Conservation (phyloP, 2,888 invertebrate genomes). For the Hydroisotoma schaefferi region DNA sequence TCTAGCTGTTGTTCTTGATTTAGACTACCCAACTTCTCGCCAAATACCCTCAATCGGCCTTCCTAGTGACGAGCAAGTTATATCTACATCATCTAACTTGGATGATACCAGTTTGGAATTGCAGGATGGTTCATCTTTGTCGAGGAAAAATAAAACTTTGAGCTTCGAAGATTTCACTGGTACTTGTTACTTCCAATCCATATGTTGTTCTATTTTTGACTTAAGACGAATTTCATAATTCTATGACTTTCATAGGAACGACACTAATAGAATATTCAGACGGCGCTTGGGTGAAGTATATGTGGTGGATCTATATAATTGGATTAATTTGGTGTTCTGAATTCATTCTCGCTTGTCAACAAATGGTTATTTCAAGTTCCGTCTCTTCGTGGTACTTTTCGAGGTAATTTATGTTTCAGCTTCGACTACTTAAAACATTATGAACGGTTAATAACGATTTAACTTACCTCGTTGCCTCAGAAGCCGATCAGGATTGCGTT, state of each 20-base stretch:
- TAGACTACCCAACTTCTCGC: background rate
- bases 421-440: too few species aligned
- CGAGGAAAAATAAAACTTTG: background rate
- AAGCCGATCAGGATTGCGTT: slow-evolving; percentile 58
- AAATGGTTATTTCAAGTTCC: slow-evolving; percentile 88
- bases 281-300: slow-evolving; percentile 76
- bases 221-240: too few species aligned
- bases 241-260: slow-evolving; percentile 54
- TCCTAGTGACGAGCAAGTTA: background rate
- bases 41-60: background rate
- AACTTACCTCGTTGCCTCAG: too few species aligned
- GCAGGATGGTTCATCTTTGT: background rate
- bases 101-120: background rate
- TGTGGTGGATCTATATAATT: slow-evolving; percentile 91
- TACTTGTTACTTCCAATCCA: background rate
- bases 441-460: too few species aligned
- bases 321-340: slow-evolving; percentile 91
- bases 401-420: slow-evolving; percentile 56
- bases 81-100: background rate
- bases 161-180: background rate
- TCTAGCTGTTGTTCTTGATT: too few species aligned
- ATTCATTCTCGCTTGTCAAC: slow-evolving; percentile 90
- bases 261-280: slow-evolving; percentile 69
- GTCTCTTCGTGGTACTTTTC: slow-evolving; percentile 91
- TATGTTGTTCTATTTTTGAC: too few species aligned